These are phyloP conservation scores for Syngnathoides biaculeatus DNA, from an alignment of 2,113 vertebrate genomes.

Conservation along the genomic window DNA sequence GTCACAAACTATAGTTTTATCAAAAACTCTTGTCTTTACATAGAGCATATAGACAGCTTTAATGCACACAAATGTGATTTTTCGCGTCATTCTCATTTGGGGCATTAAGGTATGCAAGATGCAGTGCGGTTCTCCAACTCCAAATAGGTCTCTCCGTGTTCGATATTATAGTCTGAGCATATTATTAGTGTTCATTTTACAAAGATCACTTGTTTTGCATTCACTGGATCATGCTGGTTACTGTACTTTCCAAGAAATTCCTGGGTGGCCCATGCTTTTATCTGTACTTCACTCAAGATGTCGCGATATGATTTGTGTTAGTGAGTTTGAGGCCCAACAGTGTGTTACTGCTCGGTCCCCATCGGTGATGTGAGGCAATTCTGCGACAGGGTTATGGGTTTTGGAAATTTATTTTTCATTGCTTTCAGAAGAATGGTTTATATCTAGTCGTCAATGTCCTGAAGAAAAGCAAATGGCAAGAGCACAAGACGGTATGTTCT, in stretches of 20 bases:
- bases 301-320: conserved; percentile 69
- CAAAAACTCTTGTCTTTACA: too few species aligned
- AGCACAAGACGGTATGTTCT: conserved; percentile 59
- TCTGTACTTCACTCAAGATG: conserved; percentile 15
- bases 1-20: too few species aligned
- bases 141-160: background rate
- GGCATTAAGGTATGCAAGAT: background rate
- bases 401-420: background rate
- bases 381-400: background rate
- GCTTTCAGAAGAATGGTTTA: background rate
- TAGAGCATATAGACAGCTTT: too few species aligned
- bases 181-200: background rate
- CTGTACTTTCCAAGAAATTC: background rate
- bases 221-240: background rate
- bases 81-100: background rate
- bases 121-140: background rate
- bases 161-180: background rate
- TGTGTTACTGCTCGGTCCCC: conserved; percentile 29
- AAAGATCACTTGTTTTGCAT: background rate
- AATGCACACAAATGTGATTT: too few species aligned
- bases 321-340: conserved; percentile 47
- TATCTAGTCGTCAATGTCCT: conserved; percentile 9
- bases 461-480: conserved; percentile 50
- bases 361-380: conserved; percentile 51
- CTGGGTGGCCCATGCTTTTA: background rate